Evolutionary conservation across 2,888 invertebrate genomes (phyloP), one percentile per base, ranked within the genome.

Genomic region (Tiliacea aurago): DNA sequence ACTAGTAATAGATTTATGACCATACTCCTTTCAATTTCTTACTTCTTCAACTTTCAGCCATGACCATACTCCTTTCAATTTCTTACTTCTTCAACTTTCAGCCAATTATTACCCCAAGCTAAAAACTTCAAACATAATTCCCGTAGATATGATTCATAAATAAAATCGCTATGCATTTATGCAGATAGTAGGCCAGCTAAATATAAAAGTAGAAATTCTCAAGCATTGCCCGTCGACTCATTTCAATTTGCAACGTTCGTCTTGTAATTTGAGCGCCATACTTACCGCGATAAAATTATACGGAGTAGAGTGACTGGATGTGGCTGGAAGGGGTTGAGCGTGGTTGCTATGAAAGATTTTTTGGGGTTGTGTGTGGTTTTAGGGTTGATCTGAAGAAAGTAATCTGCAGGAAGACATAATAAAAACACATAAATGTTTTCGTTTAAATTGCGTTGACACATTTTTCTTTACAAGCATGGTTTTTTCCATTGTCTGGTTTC

Each of bases 231-330:
- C 80, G 84, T 79, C 82, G 86, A 81, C 89, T 90, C 91, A 87
- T 92, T 92, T 89, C 91, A 92, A 92, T 92, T 91, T 92, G 88
- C 91, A 87, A 84, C 89, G 87, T 90, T 90, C 90, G 86, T 91
- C 90, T 91, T 89, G 90, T 91, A 91, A 92, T 93, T 92, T 91
- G 90, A 92, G 90, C 87, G 89, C 84, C 86, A 87, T 89, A 88
- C 89, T 91, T 90, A 90, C 89, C 85, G 80, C 83, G 86, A 88
- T 89, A 86, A 90, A 91, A 89, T 89, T 87, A 85, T 84, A 84
- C 84, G 65, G 43, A 43, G 47, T 84, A 76, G 13, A 65, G 56
- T 64, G 2, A 41, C 90, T 92, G 73, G 91, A 91, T 79, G 88
- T 79, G 91, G 78, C 85, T 61, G 6, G 28, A 45, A 15, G 55